Evolutionary conservation across 2,797 vertebrate genomes (phyloP).

Genomic region (Hybognathus amarus): DNA sequence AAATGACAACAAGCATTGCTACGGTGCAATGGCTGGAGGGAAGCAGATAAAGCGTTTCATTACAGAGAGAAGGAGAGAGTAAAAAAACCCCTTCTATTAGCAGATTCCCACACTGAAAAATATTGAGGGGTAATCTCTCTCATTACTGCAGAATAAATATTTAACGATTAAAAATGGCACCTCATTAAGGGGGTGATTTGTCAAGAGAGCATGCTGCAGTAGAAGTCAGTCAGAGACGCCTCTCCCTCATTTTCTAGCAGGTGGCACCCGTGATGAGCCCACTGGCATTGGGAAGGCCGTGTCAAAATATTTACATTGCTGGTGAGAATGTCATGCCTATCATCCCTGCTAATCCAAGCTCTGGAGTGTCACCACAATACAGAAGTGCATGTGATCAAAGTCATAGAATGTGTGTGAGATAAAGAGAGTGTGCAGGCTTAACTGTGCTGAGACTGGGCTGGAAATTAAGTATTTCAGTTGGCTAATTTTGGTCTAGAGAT

Average conservation of each 20-base stretch:
- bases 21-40: constrained; percentile 4
- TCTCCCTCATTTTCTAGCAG: constrained; percentile 14
- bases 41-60: constrained; percentile 34
- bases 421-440: constrained; percentile 22
- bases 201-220: background rate
- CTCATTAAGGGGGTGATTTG: constrained; percentile 54
- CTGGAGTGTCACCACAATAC: background rate
- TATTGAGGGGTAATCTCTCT: constrained; percentile 55
- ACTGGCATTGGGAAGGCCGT: background rate
- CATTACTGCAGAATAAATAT: constrained; percentile 65
- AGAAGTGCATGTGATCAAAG: constrained; percentile 16
- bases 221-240: constrained; percentile 24
- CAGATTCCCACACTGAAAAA: constrained; percentile 47
- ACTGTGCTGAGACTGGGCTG: background rate
- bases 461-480: constrained; percentile 22
- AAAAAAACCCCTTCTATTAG: constrained; percentile 1
- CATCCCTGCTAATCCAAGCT: constrained; percentile 32
- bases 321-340: constrained; percentile 35
- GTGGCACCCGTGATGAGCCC: constrained; percentile 14
- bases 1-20: constrained; percentile 10
- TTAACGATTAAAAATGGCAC: constrained; percentile 63
- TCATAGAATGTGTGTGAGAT: constrained; percentile 2
- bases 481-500: constrained; percentile 9
- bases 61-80: background rate
- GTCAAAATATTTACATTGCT: constrained; percentile 55